Conservation (phyloP, 2,113 vertebrate genomes). For the Corynorhinus townsendii region DNA sequence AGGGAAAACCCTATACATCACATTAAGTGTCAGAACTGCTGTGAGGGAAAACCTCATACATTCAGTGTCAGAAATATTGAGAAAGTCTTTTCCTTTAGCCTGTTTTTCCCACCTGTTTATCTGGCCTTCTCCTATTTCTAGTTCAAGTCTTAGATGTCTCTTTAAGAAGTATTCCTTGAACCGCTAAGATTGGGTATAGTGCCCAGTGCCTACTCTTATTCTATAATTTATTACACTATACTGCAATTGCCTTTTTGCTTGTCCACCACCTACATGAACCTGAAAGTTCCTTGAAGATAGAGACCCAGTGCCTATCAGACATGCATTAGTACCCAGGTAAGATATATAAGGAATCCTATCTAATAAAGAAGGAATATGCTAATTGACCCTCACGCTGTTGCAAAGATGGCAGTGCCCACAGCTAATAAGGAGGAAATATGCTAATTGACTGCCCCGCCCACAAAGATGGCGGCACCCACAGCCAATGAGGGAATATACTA, state of each 20-base stretch:
- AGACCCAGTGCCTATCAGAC: not conserved
- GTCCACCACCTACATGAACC: not conserved
- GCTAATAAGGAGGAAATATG: no score
- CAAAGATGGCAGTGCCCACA: no score
- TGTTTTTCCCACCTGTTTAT: not conserved
- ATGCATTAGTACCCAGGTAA: not conserved
- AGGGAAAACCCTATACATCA: not conserved
- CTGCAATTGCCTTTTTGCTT: not conserved
- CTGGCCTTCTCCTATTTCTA: not conserved
- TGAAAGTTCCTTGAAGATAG: not conserved
- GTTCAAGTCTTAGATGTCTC: not conserved
- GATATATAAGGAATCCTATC: not conserved
- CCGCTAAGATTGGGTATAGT: not conserved
- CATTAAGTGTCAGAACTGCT: not conserved
- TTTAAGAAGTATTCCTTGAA: constrained; percentile 7
- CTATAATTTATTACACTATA: not conserved
- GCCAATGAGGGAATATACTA: no score
- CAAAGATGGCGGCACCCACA: no score
- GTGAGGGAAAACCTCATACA: not conserved
- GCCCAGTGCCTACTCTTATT: not conserved
- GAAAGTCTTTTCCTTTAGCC: not conserved
- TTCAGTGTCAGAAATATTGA: not conserved
- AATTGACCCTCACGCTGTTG: no score
- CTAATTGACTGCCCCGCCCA: no score
- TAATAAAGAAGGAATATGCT: no score